Evolutionary conservation across 2,113 vertebrate species (phyloP).

Genomic region (Gyps fulvus): DNA sequence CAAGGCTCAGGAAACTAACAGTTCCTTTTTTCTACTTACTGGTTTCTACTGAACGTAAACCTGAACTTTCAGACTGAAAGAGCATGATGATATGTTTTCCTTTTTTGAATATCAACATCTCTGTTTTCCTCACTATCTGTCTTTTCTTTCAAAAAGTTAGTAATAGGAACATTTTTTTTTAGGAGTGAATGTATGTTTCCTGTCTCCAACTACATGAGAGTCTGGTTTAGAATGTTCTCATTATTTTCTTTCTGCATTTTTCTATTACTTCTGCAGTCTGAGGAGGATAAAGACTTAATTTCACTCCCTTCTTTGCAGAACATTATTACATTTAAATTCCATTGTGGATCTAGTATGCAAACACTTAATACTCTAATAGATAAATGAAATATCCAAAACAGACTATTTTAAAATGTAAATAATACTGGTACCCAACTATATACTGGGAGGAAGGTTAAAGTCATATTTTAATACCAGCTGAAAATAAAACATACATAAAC

Average conservation of each 20-base stretch:
- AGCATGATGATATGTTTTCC: rapidly evolving
- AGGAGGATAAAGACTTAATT: not conserved
- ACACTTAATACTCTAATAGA: not conserved
- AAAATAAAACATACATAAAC: not conserved
- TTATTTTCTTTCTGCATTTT: not conserved
- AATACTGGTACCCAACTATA: not conserved
- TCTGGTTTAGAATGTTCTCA: not conserved
- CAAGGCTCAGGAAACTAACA: not conserved
- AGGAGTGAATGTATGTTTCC: not conserved
- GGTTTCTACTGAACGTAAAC: not conserved
- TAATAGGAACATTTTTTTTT: not conserved
- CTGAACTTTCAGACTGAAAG: not conserved
- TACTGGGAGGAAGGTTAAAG: not conserved
- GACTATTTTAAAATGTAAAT: not conserved
- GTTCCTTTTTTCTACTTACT: not conserved
- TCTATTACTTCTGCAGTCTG: not conserved
- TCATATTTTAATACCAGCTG: not conserved
- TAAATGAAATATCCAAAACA: not conserved
- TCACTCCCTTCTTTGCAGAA: not conserved
- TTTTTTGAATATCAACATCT: not conserved
- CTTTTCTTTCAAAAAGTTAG: not conserved
- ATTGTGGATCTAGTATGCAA: not conserved
- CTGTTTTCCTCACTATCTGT: rapidly evolving
- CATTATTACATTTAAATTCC: not conserved
- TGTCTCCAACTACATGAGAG: not conserved